Base-by-base conservation (phyloP, 2,113 vertebrate species). In the Nycticorax nycticorax region DNA sequence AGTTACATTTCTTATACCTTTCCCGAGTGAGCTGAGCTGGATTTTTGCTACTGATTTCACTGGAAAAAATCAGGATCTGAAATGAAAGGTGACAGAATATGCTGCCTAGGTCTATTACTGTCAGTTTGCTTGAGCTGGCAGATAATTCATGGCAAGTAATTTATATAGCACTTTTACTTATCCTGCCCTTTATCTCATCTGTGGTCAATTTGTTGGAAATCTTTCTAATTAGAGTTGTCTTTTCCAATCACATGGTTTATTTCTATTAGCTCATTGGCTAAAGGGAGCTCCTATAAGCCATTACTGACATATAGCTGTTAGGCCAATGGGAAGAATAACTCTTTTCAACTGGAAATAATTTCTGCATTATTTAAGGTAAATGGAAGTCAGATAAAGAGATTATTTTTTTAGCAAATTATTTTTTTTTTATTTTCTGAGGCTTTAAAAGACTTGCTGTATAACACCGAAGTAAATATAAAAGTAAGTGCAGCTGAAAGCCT, bases 101-200 rank as follows among this genome's bases (percentile, higher is more conserved):
- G 89, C 80, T 97, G 95, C 91, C 84, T 79, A 78, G 89, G 89
- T 93, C 83, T 96, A 76, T 93, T 92, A 95, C 57, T 92, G 92
- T 89, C 95, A 75, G 66, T 85, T 87, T 82, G 69, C 67, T 78
- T 53, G 73, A 93, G 57, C 94, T 85, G 89, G 80, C 45, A 93
- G 86, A 95, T 97, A 95, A 96, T 93, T 97, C 92, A 97, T 82
- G 71, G 84, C 86, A 79, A 95, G 77, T 95, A 97, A 93, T 97
- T 96, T 97, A 93, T 92, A 90, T 94, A 87, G 81, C 74, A 94
- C 84, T 97, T 97, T 96, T 92, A 92, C 91, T 95, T 97, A 93
- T 93, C 93, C 83, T 96, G 92, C 80, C 92, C 95, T 97, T 95
- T 95, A 96, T 92, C 94, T 97, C 88, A 96, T 97, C 92, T 97